Base-by-base conservation (phyloP, 2,113 vertebrate species). In the Cariama cristata region DNA sequence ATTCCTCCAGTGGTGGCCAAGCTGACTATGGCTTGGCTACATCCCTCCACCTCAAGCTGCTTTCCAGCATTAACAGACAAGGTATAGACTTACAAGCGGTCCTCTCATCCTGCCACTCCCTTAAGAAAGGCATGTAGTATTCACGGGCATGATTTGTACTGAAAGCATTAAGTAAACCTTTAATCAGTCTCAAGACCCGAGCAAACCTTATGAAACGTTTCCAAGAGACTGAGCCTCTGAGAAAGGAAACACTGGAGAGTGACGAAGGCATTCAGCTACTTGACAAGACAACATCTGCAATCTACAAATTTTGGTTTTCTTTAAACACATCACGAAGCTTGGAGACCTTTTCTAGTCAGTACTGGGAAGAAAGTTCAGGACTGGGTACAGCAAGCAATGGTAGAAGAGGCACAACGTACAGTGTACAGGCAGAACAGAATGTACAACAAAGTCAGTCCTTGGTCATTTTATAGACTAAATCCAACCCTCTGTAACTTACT, bases 401-500 rank as follows among this genome's bases (percentile, higher is more conserved):
- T 21, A 84, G n/a, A 75, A 79, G 30, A 86, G 26, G 26, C 10
- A 49, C 12, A 73, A 35, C 8, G 17, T 12, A 40, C 15, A 49
- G 27, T 2, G 4, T 60, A 76, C 9, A 67, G 30, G 42, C 22
- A 56, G 30, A 90, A 68, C 19, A 64, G 44, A 19, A 85, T 45
- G 73, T 28, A 42, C 5, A 71, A 74, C 20, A 15, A 85, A 55
- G 52, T 4, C 15, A 87, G n/a, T 24, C 11, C 16, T 11, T 4
- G 12, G 23, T 40, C 12, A 40, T 71, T 94, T 87, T 30, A 91
- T 2, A 76, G 35, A 38, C 28, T 28, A 85, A 81, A 73, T 32
- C 52, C 19, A 91, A 45, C 16, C 5, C 56, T 33, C 49, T 60
- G 26, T 69, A 77, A 96, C 98, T 98, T 97, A 99, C 99, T 98